These are phyloP conservation scores for Tenualosa ilisha DNA, from an alignment of 2,797 vertebrate genomes.

Conservation along the genomic window DNA sequence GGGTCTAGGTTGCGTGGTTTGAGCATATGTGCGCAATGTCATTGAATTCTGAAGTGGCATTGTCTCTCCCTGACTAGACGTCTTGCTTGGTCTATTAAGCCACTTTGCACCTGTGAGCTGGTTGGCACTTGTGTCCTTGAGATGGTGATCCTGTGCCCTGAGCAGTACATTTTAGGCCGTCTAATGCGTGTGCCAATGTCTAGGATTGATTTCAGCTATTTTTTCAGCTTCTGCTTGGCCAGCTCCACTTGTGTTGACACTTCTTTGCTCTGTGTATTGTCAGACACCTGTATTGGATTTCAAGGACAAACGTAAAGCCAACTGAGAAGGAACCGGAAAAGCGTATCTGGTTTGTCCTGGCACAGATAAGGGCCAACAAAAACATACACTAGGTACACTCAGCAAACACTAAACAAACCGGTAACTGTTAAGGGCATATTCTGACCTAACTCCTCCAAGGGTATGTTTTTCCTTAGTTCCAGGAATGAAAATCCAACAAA, in stretches of 20 bases:
- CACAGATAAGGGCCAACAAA: background rate
- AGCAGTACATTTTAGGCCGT: slow-evolving; percentile 1
- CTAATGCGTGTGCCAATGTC: slow-evolving; percentile 2
- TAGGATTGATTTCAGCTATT: slow-evolving; percentile 6
- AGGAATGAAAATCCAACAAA: background rate
- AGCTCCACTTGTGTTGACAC: slow-evolving; percentile 8
- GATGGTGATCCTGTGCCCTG: background rate
- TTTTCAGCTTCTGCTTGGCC: slow-evolving; percentile 1
- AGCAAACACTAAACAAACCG: slow-evolving; percentile 1
- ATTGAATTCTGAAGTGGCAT: background rate
- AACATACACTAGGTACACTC: background rate
- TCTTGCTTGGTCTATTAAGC: background rate
- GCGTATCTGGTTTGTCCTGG: background rate
- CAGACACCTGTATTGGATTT: slow-evolving; percentile 10
- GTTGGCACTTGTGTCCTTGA: background rate
- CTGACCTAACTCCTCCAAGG: background rate
- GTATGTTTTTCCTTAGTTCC: background rate
- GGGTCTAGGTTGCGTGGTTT: background rate
- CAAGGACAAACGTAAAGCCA: slow-evolving; percentile 7
- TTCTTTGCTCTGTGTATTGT: slow-evolving; percentile 13
- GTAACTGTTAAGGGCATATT: background rate
- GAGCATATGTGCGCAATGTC: background rate
- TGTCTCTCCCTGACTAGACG: background rate
- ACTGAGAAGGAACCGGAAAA: background rate
- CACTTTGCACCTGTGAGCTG: background rate